phyloP scores from a whole-genome alignment of 2,888 invertebrate genomes.

The Anoncus sp. region DNA sequence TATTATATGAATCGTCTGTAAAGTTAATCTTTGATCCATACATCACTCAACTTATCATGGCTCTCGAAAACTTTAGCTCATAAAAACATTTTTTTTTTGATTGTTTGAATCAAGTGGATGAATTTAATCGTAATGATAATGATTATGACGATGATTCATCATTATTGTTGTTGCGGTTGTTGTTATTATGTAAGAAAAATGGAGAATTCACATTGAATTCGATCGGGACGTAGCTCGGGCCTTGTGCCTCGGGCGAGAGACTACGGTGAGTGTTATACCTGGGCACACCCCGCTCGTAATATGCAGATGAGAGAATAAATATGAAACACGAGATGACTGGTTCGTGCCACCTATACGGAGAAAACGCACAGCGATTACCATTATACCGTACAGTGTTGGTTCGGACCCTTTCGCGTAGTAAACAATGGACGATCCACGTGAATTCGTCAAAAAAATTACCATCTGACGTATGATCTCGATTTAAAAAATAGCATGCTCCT shows the following conservation, averaged over 20 bases:
- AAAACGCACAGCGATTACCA: not conserved
- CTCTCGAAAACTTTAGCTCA: not conserved
- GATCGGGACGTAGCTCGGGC: not conserved
- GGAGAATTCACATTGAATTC: not conserved
- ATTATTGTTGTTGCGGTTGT: no score
- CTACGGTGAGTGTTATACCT: conserved; percentile 61
- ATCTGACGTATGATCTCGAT: no score
- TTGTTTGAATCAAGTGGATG: no score
- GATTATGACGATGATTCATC: not conserved
- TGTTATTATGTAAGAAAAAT: not conserved
- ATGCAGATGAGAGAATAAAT: conserved; percentile 80
- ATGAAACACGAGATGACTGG: conserved; percentile 77
- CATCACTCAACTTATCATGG: not conserved
- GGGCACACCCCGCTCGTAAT: conserved; percentile 77
- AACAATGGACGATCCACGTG: no score
- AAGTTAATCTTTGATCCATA: not conserved
- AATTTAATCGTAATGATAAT: no score
- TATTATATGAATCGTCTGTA: not conserved
- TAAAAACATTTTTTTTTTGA: no score
- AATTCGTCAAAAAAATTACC: no score
- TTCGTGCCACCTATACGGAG: conserved; percentile 72
- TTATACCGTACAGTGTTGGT: no score
- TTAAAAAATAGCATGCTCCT: no score
- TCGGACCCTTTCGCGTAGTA: no score
- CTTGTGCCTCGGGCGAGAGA: not conserved